A percentile compares a stretch with the other conserved stretches of the same genome.
Conservation (phyloP, 2,113 vertebrate species). For the Campylomormyrus tamandua region DNA sequence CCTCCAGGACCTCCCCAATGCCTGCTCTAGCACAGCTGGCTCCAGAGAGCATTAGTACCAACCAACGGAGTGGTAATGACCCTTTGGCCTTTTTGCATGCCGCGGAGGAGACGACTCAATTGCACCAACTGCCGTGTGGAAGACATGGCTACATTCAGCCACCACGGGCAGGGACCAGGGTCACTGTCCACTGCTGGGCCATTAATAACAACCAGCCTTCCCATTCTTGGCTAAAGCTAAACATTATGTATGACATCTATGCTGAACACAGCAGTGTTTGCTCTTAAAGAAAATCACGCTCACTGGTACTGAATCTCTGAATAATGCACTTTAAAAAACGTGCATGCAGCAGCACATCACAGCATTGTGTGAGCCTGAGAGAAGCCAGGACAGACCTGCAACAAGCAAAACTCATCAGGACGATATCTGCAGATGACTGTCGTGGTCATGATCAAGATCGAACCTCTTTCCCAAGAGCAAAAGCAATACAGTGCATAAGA, state of each 20-base stretch:
- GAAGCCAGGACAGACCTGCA: neutral
- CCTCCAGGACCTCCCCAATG: neutral
- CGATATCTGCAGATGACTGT: neutral
- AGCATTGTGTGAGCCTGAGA: neutral
- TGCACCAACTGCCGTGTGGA: neutral
- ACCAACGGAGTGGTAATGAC: neutral
- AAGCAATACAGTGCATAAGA: neutral
- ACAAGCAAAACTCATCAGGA: neutral
- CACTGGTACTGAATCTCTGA: neutral
- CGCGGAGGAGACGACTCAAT: neutral
- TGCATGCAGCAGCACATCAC: neutral
- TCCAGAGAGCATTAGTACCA: constrained; percentile 14
- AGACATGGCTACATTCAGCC: neutral
- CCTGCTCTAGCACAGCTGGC: neutral
- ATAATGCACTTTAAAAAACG: neutral
- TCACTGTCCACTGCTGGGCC: neutral
- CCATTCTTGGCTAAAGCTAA: neutral
- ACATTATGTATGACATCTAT: neutral
- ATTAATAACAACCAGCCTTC: neutral
- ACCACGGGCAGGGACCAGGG: neutral
- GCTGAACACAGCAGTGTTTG: neutral
- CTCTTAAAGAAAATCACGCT: neutral
- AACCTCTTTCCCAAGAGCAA: neutral
- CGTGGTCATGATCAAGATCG: neutral
- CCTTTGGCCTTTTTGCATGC: constrained; percentile 7